Evolutionary conservation across 2,797 vertebrate genomes (phyloP), one percentile per base, ranked within the genome.

Genomic region (Poliocrania exsul): DNA sequence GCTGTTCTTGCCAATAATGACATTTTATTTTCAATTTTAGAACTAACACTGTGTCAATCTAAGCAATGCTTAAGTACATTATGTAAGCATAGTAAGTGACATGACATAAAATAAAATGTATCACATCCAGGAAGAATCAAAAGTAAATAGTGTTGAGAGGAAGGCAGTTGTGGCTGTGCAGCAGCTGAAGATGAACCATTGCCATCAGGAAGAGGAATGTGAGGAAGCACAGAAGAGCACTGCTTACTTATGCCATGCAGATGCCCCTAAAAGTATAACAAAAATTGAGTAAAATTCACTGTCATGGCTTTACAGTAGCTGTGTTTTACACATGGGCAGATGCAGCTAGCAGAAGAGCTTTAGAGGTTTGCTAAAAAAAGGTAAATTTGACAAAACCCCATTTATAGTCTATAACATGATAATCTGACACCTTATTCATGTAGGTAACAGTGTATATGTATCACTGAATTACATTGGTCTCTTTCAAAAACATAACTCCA

Each of bases 11-110:
- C 90, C 89, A 88, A 96, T 96, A 96, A 96, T 87, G 91, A 88
- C 96, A 94, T 97, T 96, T 96, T 97, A 96, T 94, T 97, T 97
- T 96, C 94, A 93, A 90, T 97, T 97, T 97, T 96, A 88, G 73
- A 96, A 62, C 94, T 96, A 97, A 93, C 90, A 92, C 82, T 95
- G 91, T 96, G 92, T 97, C 93, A 97, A 93, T 94, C 92, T 97
- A 98, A 97, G 95, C 86, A 97, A 82, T 96, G 95, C 82, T 93
- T 96, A 96, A 95, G 78, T 90, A 89, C 58, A 94, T 96, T 93
- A 95, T 96, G 95, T 86, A 96, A 94, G 88, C 54, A 53, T 87
- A 92, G 87, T 67, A 85, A 91, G 81, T 96, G 92, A 95, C 74
- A 90, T 4, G 2, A 92, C 81, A 84, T 93, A 82, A 93, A 97